phyloP scores from a whole-genome alignment of 2,797 vertebrate species.

The Staurois parvus region DNA sequence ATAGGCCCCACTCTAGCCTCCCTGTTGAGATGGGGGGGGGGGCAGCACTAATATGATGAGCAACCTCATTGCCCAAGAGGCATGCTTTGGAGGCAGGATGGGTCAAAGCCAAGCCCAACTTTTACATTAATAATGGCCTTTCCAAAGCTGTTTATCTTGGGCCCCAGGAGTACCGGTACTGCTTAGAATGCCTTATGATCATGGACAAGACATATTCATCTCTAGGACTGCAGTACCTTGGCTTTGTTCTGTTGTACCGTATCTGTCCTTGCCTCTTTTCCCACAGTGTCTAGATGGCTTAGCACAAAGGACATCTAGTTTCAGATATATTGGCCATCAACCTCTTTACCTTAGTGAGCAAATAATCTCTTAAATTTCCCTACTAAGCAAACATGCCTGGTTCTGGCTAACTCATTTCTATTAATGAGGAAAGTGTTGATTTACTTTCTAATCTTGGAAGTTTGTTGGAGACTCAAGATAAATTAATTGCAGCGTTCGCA shows the following conservation, averaged over 20 bases:
- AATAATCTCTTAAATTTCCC: not conserved
- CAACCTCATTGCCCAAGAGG: no score
- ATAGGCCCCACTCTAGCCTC: no score
- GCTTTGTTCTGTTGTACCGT: not conserved
- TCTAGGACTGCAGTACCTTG: not conserved
- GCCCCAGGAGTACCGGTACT: no score
- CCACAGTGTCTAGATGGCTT: not conserved
- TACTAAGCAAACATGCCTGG: conserved; percentile 23
- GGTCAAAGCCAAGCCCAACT: no score
- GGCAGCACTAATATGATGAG: no score
- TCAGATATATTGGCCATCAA: not conserved
- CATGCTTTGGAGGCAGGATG: no score
- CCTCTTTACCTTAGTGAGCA: conserved; percentile 19
- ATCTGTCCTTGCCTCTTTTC: not conserved
- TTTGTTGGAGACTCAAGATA: conserved; percentile 22
- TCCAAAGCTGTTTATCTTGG: no score
- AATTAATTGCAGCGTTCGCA: conserved; percentile 27
- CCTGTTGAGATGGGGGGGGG: no score
- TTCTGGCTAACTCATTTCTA: conserved; percentile 33
- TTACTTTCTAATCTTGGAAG: conserved; percentile 42
- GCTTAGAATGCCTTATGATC: no score
- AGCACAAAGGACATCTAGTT: not conserved
- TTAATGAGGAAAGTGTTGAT: conserved; percentile 49
- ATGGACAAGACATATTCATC: not conserved
- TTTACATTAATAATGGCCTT: no score